phyloP scores from a whole-genome alignment of 2,797 vertebrate genomes.

The Leptodon cayanensis region DNA sequence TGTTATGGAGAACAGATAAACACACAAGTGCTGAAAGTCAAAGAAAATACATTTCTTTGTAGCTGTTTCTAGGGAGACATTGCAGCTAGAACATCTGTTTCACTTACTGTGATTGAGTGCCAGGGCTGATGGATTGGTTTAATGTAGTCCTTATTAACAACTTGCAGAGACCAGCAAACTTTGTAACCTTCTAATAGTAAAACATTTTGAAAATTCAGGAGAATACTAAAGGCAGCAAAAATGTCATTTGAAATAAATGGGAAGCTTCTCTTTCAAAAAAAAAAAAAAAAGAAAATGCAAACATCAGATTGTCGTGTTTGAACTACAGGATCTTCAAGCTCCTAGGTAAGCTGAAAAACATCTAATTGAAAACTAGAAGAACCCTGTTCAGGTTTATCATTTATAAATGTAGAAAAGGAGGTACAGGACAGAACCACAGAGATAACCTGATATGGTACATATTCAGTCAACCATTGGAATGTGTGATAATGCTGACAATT shows the following conservation, averaged over 20 bases:
- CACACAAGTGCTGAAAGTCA: background rate
- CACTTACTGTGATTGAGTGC: constrained; percentile 10
- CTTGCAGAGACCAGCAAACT: constrained; percentile 31
- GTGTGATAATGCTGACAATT: background rate
- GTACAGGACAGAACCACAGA: background rate
- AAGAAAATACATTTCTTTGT: background rate
- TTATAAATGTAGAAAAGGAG: background rate
- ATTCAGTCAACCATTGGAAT: background rate
- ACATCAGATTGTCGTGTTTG: background rate
- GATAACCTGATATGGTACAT: background rate
- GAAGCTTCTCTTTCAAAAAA: background rate
- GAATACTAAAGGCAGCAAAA: constrained; percentile 42
- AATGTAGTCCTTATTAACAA: constrained; percentile 15
- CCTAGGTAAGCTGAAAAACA: background rate
- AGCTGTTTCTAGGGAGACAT: background rate
- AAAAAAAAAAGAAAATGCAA: background rate
- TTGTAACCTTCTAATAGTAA: background rate
- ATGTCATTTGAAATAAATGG: constrained; percentile 29
- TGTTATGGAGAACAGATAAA: background rate
- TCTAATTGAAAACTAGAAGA: background rate
- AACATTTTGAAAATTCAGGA: background rate
- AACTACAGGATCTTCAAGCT: background rate
- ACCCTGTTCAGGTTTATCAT: background rate
- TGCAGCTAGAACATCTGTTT: constrained; percentile 25
- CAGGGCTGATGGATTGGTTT: constrained; percentile 26